Base-by-base conservation (phyloP, 2,888 invertebrate genomes). In the Erebia palarica region DNA sequence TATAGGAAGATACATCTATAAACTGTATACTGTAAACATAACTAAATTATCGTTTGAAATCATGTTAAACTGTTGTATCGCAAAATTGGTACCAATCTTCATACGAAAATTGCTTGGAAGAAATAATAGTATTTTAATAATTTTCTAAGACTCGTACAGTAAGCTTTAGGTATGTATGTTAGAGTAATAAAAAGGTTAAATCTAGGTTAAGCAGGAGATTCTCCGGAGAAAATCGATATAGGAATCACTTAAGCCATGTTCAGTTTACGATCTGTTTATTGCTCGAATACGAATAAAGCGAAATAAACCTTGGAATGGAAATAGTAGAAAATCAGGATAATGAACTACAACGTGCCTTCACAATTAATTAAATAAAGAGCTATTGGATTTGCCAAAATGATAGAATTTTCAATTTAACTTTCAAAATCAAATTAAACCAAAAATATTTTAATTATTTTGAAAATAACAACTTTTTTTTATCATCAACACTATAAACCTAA, bases 211-310 rank as follows among this genome's bases (percentile, higher is more conserved):
- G 21, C 63, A 49, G 49, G 18, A 49, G 14, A 49, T 49, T 21
- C 47, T 49, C 49, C 9, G 21, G 47, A 21, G 49, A 63, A 63
- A 63, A 63, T 63, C 63, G 49, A 49, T 63, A 63, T 49, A 21
- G 13, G 47, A 63, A 63, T 63, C 63, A 44, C 63, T 49, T 63
- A 63, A 18, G 63, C 63, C 49, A 13, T 21, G 63, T 63, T 49
- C 49, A 21, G 63, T 63, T 63, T 49, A 63, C 63, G 63, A 63
- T 49, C 63, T 49, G 63, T 63, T 63, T 63, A 63, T 63, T 63
- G 49, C 63, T 49, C 14, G 7, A 21, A 49, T 49, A 63, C 63
- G 49, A 61, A 63, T 49, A 63, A 49, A 49, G 49, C 49, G 63
- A 47, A 47, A 47, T 63, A 63, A 63, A 49, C 61, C 44, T 63